Base-by-base conservation (phyloP, 2,113 vertebrate species). In the Hippocampus zosterae region DNA sequence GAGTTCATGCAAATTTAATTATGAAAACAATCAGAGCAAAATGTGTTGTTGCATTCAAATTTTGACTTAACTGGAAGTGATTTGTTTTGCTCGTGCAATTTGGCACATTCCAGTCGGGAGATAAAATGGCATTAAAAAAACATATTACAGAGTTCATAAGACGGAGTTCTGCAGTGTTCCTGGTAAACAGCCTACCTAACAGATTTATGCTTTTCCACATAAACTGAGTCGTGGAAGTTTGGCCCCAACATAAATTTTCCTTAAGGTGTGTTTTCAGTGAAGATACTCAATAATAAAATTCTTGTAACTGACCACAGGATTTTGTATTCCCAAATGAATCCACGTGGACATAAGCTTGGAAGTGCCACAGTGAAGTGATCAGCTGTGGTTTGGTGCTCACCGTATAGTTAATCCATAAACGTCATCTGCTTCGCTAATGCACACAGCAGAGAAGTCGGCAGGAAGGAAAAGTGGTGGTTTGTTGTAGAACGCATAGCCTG, bases 381-480 rank as follows among this genome's bases (percentile, higher is more conserved):
- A 65, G 15, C 27, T 56, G 68, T 65, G 63, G 67, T 76, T 74
- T 80, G 67, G 68, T 67, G 67, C 50, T 62, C 65, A 62, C 61
- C 67, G 67, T 63, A 13, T n/a, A 68, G 41, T 62, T 41, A 33
- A 48, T 80, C 75, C 44, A 68, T 68, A 50, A 65, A 29, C 52
- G 70, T 67, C 61, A 55, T 78, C 72, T 73, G 52, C 73, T 70
- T 57, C 68, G 27, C n/a, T 61, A 72, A 71, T 66, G 27, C 63
- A 67, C 41, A 41, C 40, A 66, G 37, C 69, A 74, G 73, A 73
- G 52, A 69, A 25, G 67, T 10, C n/a, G 53, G 44, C 0, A 0
- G 50, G 23, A 70, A 72, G 4, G 2, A 41, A 68, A 6, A 16
- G 7, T 53, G 62, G n/a, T 60, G 5, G 61, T 27, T 42, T 52